Base-by-base conservation (phyloP, 2,888 invertebrate species). In the Cremastinae sp. region DNA sequence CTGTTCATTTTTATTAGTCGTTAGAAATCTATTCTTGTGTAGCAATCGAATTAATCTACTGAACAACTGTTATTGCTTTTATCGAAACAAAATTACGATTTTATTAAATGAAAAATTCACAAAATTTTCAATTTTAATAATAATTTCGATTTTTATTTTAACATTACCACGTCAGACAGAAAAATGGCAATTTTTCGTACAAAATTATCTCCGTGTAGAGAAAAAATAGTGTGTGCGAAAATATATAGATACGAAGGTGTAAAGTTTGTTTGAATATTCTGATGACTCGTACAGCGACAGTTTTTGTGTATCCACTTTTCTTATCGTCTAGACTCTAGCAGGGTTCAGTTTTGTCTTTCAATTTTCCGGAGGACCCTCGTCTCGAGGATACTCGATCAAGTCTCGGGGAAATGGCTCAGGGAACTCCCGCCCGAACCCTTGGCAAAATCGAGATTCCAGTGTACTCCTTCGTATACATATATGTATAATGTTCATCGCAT, bases 311-410 rank as follows among this genome's bases (percentile, higher is more conserved):
- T 36, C 1, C 7, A 34, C 12, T 16, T 68, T 14, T 36, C 16
- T 38, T 20, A 61, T 61, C 61, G 71, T 75, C 71, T 75, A 75
- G 75, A 75, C 75, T 68, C 1, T 9, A n/a, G n/a, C 22, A 3
- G 16, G 65, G 28, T 28, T 28, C 2, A 28, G 66, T 53, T 66
- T 66, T 43, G 5, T 65, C 58, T 14, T 47, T 53, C 36, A 22
- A 20, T 36, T 34, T 20, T 61, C 49, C 43, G 51, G 28, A 28
- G 66, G 66, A 62, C 71, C 75, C 66, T 75, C 66, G 28, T 47
- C 18, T 62, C 16, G 62, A 75, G 66, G 51, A 64, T 72, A 62
- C 75, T 72, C 75, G 66, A 72, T 75, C 66, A 38, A 56, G 71
- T 43, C 47, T 49, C 66, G 34, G 49, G 58, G 41, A 62, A 62